These are phyloP conservation scores for Rhamphomyia laevipes DNA, from an alignment of 2,888 invertebrate genomes.

Conservation along the genomic window DNA sequence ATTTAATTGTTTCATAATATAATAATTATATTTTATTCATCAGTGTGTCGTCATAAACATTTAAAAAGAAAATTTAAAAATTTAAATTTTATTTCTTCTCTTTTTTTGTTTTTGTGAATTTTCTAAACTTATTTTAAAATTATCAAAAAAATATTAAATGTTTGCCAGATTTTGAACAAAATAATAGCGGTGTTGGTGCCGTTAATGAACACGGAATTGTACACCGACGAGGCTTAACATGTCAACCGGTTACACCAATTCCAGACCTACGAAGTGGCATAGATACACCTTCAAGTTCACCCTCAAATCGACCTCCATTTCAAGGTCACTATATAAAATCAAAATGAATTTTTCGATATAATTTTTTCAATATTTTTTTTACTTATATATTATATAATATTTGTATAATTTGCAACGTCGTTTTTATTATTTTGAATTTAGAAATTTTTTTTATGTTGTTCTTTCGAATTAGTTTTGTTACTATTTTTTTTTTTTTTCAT, in stretches of 20 bases:
- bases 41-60: too few relatives aligned
- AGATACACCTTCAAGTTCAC: slow-evolving; percentile 34
- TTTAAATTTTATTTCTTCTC: too few relatives aligned
- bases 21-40: too few relatives aligned
- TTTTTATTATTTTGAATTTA: too few relatives aligned
- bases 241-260: slow-evolving; percentile 70
- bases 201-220: slow-evolving; percentile 77
- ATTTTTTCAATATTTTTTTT: neutral
- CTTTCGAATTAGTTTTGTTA: too few relatives aligned
- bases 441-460: too few relatives aligned
- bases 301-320: slow-evolving; percentile 36
- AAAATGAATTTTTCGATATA: neutral
- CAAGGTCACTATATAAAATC: slow-evolving; percentile 28
- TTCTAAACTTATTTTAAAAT: neutral
- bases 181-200: neutral
- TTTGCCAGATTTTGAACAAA: neutral
- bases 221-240: slow-evolving; percentile 72
- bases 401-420: too few relatives aligned
- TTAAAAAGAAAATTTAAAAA: too few relatives aligned
- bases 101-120: neutral
- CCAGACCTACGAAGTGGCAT: slow-evolving; percentile 64
- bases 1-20: too few relatives aligned
- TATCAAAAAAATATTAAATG: neutral
- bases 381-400: too few relatives aligned
- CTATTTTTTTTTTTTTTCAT: too few relatives aligned